These are phyloP conservation scores for Drosophila carrolli DNA, from an alignment of 1,140 invertebrate genomes.

Conservation along the genomic window DNA sequence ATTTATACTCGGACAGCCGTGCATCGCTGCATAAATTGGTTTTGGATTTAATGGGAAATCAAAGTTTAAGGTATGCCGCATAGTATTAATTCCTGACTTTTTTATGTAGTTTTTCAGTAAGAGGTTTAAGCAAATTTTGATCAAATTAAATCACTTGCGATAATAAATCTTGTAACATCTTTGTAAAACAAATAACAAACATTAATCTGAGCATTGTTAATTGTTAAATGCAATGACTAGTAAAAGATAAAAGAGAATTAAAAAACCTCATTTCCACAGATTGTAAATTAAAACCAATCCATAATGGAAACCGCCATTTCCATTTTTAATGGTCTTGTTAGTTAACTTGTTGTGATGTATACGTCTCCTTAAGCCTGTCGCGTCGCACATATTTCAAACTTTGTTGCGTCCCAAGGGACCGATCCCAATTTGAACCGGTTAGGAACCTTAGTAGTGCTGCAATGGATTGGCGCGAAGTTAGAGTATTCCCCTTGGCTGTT, in stretches of 20 bases:
- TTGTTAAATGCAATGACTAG: too few species aligned
- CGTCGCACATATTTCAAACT: slow-evolving; percentile 4
- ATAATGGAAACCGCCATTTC: not conserved
- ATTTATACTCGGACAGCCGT: slow-evolving; percentile 31
- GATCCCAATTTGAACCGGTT: slow-evolving; percentile 1
- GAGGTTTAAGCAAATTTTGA: too few species aligned
- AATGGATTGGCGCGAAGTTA: slow-evolving; percentile 4
- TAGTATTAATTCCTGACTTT: not conserved
- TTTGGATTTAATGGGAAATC: not conserved
- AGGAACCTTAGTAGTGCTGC: slow-evolving; percentile 1
- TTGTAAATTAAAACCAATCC: slow-evolving; percentile 7
- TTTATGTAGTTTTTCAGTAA: too few species aligned
- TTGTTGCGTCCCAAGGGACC: not conserved
- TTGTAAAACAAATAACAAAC: too few species aligned
- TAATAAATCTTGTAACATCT: too few species aligned
- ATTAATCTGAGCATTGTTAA: too few species aligned
- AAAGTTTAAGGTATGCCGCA: not conserved
- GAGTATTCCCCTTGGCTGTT: slow-evolving; percentile 14
- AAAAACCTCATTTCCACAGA: not conserved
- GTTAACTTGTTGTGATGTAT: slow-evolving; percentile 8
- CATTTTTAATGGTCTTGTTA: not conserved
- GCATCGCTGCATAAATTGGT: not conserved
- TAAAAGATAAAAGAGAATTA: too few species aligned
- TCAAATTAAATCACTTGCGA: too few species aligned
- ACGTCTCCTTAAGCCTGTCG: not conserved